A percentile compares a stretch with the other conserved stretches of the same genome.
phyloP scores from a whole-genome alignment of 2,113 vertebrate genomes.

The Sylvilagus bachmani region DNA sequence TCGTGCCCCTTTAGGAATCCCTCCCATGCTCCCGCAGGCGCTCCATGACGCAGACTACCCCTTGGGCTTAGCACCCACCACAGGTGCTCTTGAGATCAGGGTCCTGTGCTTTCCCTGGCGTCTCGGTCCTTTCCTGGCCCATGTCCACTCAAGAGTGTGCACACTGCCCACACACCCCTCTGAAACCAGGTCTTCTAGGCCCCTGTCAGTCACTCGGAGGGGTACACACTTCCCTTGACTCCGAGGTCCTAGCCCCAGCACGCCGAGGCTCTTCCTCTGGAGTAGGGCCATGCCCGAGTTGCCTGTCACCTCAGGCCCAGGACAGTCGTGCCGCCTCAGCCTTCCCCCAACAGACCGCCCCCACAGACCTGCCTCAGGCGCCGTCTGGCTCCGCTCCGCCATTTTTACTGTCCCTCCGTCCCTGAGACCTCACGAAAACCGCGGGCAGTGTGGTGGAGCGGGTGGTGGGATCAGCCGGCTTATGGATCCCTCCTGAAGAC shows the following conservation, averaged over 20 bases:
- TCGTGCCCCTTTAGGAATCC: background rate
- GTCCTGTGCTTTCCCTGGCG: background rate
- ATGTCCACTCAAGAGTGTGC: background rate
- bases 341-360: conserved; percentile 59
- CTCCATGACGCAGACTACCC: conserved; percentile 1
- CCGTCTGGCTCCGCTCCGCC: conserved; percentile 89
- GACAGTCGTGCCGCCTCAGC: background rate
- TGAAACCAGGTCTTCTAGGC: background rate
- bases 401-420: conserved; percentile 87
- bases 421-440: conserved; percentile 63
- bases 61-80: background rate
- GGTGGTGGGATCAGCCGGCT: background rate
- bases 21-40: background rate
- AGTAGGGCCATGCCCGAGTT: background rate
- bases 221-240: conserved; percentile 39
- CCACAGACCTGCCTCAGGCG: conserved; percentile 89
- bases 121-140: background rate
- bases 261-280: background rate
- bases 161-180: background rate
- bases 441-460: conserved; percentile 46
- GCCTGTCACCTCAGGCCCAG: background rate
- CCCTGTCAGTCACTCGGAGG: background rate
- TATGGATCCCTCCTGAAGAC: conserved; percentile 43
- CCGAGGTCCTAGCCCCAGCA: background rate
- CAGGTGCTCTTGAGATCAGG: background rate